Conservation (phyloP, 1,140 invertebrate genomes). For the Pseudomyrmex gracilis region DNA sequence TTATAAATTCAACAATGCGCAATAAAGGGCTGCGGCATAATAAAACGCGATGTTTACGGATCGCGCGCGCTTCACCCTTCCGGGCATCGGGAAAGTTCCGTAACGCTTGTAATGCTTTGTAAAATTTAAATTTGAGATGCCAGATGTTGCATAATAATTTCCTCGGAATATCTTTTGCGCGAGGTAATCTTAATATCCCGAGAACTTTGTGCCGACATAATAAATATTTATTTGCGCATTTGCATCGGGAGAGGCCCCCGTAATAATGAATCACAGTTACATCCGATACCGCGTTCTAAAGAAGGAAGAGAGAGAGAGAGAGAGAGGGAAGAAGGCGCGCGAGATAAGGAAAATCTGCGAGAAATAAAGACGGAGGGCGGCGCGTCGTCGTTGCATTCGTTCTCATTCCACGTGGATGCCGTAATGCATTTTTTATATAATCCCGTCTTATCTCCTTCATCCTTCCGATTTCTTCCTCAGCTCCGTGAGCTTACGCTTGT, state of each 20-base stretch:
- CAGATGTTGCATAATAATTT: constrained; percentile 67
- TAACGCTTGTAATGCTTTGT: constrained; percentile 40
- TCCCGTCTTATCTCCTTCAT: constrained; percentile 52
- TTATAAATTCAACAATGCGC: constrained; percentile 55
- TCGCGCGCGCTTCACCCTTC: constrained; percentile 24
- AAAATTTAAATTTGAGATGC: constrained; percentile 63
- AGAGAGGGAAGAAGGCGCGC: background rate
- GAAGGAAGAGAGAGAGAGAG: background rate
- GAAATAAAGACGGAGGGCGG: constrained; percentile 39
- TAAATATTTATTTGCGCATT: constrained; percentile 60
- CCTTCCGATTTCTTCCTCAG: constrained; percentile 18
- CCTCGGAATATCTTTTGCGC: constrained; percentile 1
- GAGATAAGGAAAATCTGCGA: constrained; percentile 35
- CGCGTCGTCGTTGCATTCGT: constrained; percentile 54
- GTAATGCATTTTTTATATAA: constrained; percentile 69
- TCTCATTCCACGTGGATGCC: constrained; percentile 61
- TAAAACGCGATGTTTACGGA: constrained; percentile 52
- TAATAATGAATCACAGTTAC: constrained; percentile 61
- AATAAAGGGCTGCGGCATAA: constrained; percentile 51
- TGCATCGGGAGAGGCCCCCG: constrained; percentile 30
- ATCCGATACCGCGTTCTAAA: constrained; percentile 21
- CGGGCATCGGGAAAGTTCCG: constrained; percentile 28
- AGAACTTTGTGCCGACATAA: constrained; percentile 44
- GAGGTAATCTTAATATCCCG: constrained; percentile 49
- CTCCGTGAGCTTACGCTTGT: background rate